These are phyloP conservation scores for Drosophila buzzatii DNA, from an alignment of 2,888 invertebrate genomes.

Conservation along the genomic window DNA sequence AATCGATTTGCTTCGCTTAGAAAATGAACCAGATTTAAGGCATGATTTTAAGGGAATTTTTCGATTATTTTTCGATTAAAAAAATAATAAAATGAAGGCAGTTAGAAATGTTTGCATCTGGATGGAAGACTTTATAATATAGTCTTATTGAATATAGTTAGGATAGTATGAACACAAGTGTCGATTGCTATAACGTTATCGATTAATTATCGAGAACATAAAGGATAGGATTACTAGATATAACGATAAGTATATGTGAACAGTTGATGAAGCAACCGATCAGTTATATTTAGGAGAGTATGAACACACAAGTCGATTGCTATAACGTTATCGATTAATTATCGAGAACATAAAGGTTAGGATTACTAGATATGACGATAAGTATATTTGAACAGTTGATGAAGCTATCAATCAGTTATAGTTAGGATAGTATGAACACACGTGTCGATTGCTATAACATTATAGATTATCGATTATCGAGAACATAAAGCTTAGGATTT, in stretches of 20 bases:
- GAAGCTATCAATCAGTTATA: not conserved
- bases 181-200: not conserved
- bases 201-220: not conserved
- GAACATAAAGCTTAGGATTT: too few relatives aligned
- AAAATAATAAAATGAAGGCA: too few relatives aligned
- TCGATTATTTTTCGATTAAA: not conserved
- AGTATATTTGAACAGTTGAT: too few relatives aligned
- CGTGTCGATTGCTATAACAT: not conserved
- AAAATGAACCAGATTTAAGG: not conserved
- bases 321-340: not conserved
- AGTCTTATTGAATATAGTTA: not conserved
- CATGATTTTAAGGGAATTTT: not conserved
- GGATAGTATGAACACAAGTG: not conserved
- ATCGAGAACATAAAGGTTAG: not conserved
- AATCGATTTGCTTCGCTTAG: constrained; percentile 18
- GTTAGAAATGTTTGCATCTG: too few relatives aligned
- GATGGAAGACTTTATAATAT: too few relatives aligned
- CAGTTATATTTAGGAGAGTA: not conserved
- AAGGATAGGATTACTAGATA: too few relatives aligned
- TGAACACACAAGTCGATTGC: not conserved
- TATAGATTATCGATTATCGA: not conserved
- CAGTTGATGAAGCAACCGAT: too few relatives aligned
- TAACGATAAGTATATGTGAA: too few relatives aligned
- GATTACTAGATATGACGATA: too few relatives aligned
- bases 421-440: not conserved